phyloP scores from a whole-genome alignment of 2,888 invertebrate species.

The Ormyrus pomaceus region DNA sequence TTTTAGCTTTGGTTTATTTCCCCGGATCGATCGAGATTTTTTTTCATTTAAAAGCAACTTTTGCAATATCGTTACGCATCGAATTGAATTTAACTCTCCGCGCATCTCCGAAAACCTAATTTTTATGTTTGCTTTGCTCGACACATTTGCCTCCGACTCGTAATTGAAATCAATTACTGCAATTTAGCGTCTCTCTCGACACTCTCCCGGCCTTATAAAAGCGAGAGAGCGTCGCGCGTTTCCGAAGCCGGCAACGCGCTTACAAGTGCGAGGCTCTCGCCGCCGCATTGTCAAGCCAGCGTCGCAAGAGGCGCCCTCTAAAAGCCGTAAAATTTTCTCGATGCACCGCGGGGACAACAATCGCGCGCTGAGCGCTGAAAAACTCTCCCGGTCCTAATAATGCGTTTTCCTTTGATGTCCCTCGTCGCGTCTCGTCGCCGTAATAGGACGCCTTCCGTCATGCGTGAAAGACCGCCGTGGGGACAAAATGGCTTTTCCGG shows the following conservation, averaged over 20 bases:
- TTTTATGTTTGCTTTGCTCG: too few relatives aligned
- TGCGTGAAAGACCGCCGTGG: constrained; percentile 25
- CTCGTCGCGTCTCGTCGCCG: neutral
- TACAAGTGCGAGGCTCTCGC: too few relatives aligned
- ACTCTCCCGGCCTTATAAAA: too few relatives aligned
- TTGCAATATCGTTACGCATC: neutral
- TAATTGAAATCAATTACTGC: too few relatives aligned
- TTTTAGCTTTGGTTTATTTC: too few relatives aligned
- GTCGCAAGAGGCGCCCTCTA: neutral
- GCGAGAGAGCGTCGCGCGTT: too few relatives aligned
- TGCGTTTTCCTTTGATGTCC: constrained; percentile 26
- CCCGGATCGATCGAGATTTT: neutral
- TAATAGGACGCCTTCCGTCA: constrained; percentile 42
- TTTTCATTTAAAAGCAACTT: neutral
- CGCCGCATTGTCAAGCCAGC: too few relatives aligned
- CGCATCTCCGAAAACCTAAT: too few relatives aligned
- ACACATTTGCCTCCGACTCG: too few relatives aligned
- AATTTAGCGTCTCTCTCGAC: too few relatives aligned
- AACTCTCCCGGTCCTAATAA: constrained; percentile 14
- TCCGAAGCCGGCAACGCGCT: too few relatives aligned
- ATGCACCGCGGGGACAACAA: constrained; percentile 18
- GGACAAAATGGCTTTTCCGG: constrained; percentile 48
- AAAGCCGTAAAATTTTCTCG: constrained; percentile 39
- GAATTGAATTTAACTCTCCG: too few relatives aligned
- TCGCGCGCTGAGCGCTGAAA: neutral